Evolutionary conservation across 2,113 vertebrate species (phyloP).

Genomic region (Puffinus mauretanicus): DNA sequence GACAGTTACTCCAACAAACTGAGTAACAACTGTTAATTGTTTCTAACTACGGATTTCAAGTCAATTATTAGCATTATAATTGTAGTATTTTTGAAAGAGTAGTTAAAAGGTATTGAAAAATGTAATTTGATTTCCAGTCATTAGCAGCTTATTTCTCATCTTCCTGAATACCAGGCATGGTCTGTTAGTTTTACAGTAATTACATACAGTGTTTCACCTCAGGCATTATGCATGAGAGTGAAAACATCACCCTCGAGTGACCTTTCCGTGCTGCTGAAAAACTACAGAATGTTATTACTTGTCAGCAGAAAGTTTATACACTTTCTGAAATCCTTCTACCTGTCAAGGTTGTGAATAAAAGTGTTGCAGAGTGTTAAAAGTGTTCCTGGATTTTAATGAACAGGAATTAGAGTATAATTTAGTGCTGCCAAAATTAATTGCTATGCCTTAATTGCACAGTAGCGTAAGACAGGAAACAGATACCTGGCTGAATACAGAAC

Average conservation of each 20-base stretch:
- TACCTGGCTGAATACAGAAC: background rate
- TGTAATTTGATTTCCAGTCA: conserved; percentile 1
- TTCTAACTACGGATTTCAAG: conserved; percentile 21
- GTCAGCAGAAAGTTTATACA: conserved; percentile 40
- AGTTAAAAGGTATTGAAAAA: conserved; percentile 22
- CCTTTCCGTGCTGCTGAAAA: conserved; percentile 8
- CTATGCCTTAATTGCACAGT: background rate
- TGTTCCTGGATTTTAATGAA: conserved; percentile 27
- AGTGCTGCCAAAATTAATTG: background rate
- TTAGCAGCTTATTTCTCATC: conserved; percentile 27
- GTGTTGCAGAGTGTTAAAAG: background rate
- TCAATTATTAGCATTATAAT: conserved; percentile 6
- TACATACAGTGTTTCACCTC: background rate
- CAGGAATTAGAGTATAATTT: background rate
- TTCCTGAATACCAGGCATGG: background rate
- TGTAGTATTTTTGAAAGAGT: conserved; percentile 26
- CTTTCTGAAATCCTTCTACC: conserved; percentile 33
- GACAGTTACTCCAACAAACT: conserved; percentile 7
- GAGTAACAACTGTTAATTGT: background rate
- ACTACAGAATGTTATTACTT: conserved; percentile 14
- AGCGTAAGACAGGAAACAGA: background rate
- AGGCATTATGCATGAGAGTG: background rate
- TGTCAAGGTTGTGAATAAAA: background rate
- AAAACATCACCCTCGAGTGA: background rate
- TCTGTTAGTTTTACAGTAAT: background rate